Evolutionary conservation across 2,113 vertebrate species (phyloP).

Genomic region (Tachysurus fulvidraco): DNA sequence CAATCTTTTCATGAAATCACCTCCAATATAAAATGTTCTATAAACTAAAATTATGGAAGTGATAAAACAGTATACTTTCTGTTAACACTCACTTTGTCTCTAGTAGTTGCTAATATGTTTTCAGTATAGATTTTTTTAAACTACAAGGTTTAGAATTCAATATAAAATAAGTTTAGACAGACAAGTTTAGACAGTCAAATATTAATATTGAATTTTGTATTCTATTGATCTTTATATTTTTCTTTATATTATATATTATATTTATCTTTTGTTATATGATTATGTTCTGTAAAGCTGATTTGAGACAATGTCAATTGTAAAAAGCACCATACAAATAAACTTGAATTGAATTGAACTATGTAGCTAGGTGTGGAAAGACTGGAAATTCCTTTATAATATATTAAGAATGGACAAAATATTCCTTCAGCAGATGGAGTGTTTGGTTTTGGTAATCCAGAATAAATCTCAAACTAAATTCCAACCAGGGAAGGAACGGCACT

Average conservation of each 20-base stretch:
- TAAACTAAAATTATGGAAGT: not conserved
- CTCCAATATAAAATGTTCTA: not conserved
- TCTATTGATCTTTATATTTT: too few species aligned
- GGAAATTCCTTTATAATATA: not conserved
- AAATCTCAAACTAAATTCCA: not conserved
- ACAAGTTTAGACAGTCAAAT: not conserved
- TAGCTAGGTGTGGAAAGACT: not conserved
- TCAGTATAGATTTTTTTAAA: not conserved
- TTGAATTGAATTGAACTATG: too few species aligned
- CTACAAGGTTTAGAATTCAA: not conserved
- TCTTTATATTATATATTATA: too few species aligned
- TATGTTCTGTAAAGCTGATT: too few species aligned
- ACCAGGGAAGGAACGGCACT: not conserved
- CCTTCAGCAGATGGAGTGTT: not conserved
- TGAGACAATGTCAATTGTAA: too few species aligned
- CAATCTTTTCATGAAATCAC: not conserved
- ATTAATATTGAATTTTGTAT: too few species aligned
- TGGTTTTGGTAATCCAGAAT: not conserved
- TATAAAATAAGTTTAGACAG: not conserved
- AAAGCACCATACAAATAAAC: too few species aligned
- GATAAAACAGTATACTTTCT: not conserved
- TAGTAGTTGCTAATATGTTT: not conserved
- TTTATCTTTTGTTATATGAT: too few species aligned
- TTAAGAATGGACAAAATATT: not conserved
- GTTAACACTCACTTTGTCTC: not conserved